Base-by-base conservation (phyloP, 2,888 invertebrate genomes). In the Chloroclysta siterata region DNA sequence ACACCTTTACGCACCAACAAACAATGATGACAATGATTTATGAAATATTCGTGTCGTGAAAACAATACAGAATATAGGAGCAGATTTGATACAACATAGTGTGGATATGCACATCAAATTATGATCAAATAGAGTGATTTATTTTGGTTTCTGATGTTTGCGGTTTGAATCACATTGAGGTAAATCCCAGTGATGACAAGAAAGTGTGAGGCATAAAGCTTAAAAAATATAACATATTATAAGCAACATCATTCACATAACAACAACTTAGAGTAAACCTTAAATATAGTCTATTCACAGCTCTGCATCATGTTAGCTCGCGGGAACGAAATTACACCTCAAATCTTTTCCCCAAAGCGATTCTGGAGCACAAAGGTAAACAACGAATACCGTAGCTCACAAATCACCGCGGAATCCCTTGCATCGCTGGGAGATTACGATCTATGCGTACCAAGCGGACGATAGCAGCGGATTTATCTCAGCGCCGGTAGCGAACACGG, bases 311-410 rank as follows among this genome's bases (percentile, higher is more conserved):
- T 41, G 61, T 61, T 56, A 47, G 55, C 59, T 55, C 14, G 51
- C 36, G 13, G 42, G 54, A 47, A 60, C 56, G 42, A 62, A 66
- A 65, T 65, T 65, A 69, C 57, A 59, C 56, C 52, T 51, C 22
- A 68, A 60, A 65, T 66, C 64, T 68, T 60, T 60, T 51, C 65
- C 53, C 61, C 59, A 56, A 65, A 67, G 60, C 62, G 56, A 59
- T 67, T 67, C 64, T 67, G 69, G 69, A 69, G 68, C 68, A 66
- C 60, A 53, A 64, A 67, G 64, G 69, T 71, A 69, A 71, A 71
- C 71, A 67, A 66, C 60, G 48, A 55, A 65, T 51, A 61, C 44
- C 53, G 53, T 48, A 28, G 51, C 60, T 46, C 61, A 63, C 60
- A 67, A 68, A 66, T 62, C 67, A 63, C 61, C 51, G 54, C 53